Percentiles rank a stretch among this genome's conserved stretches.
Evolutionary conservation across 2,888 invertebrate species (phyloP).

Genomic region (Metopia argyrocephala): DNA sequence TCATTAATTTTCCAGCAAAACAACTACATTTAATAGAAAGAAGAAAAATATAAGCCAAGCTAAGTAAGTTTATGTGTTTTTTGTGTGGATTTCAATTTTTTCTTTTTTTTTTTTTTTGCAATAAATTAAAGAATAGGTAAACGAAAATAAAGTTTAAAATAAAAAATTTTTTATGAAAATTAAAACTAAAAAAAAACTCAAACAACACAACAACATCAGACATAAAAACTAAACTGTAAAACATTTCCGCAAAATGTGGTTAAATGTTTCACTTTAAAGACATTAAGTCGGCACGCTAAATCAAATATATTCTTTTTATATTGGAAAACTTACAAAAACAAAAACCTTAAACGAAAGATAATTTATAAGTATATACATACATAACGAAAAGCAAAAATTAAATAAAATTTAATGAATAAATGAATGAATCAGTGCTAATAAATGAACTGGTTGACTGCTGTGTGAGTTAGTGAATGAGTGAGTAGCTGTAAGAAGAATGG

Average conservation of each 20-base stretch:
- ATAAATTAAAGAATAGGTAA: slow-evolving; percentile 1
- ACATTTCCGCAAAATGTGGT: slow-evolving; percentile 65
- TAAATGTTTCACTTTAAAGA: slow-evolving; percentile 57
- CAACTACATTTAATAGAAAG: slow-evolving; percentile 27
- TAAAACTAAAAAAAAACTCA: slow-evolving; percentile 10
- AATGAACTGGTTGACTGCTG: slow-evolving; percentile 19
- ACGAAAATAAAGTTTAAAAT: slow-evolving; percentile 36
- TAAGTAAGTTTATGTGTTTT: not conserved
- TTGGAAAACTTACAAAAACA: not conserved
- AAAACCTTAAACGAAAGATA: slow-evolving; percentile 1
- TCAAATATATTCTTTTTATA: slow-evolving; percentile 11
- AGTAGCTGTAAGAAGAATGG: slow-evolving; percentile 8
- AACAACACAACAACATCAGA: slow-evolving; percentile 1
- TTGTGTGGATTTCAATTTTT: not conserved
- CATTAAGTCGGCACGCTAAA: slow-evolving; percentile 53
- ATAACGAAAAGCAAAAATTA: slow-evolving; percentile 1
- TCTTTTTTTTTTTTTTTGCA: not conserved
- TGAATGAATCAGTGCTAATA: slow-evolving; percentile 13
- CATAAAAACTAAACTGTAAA: slow-evolving; percentile 55
- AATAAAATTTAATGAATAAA: slow-evolving; percentile 18
- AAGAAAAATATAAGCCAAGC: not conserved
- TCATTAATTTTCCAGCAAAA: slow-evolving; percentile 57
- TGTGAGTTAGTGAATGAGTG: slow-evolving; percentile 22
- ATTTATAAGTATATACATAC: not conserved
- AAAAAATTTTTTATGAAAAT: slow-evolving; percentile 45